A percentile compares a stretch with the other conserved stretches of the same genome.
phyloP scores from a whole-genome alignment of 2,888 invertebrate genomes.

The Syrista parreyssii region DNA sequence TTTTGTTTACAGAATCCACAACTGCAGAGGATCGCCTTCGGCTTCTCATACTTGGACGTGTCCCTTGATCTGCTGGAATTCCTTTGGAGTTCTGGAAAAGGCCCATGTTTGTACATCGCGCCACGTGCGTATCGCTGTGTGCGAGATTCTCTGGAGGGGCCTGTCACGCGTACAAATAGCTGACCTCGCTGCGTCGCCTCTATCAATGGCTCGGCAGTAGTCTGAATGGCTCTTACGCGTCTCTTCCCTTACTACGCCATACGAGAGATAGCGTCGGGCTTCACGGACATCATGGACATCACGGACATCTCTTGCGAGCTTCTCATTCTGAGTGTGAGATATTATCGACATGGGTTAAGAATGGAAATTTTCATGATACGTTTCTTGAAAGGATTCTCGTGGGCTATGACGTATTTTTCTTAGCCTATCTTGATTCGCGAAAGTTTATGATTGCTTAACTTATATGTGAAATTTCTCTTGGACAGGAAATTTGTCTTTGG shows the following conservation, averaged over 20 bases:
- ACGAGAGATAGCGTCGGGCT: conserved; percentile 38
- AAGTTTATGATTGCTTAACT: no score
- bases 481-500: background rate
- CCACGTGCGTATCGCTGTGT: conserved; percentile 23
- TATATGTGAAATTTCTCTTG: background rate
- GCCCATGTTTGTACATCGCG: background rate
- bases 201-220: conserved; percentile 59
- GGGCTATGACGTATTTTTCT: background rate
- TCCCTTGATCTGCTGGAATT: background rate
- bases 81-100: background rate
- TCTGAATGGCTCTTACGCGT: conserved; percentile 53
- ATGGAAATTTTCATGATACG: background rate
- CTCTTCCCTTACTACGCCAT: conserved; percentile 51
- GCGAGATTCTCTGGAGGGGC: conserved; percentile 57
- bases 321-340: background rate
- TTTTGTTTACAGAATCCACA: background rate
- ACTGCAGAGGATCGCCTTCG: background rate
- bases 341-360: background rate
- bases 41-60: background rate
- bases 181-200: conserved; percentile 63
- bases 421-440: background rate
- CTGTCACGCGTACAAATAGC: conserved; percentile 65
- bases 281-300: background rate
- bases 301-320: background rate
- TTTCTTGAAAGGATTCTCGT: background rate